Evolutionary conservation across 2,113 vertebrate species (phyloP), one percentile per base, ranked within the genome.

Genomic region (Oxyura jamaicensis): DNA sequence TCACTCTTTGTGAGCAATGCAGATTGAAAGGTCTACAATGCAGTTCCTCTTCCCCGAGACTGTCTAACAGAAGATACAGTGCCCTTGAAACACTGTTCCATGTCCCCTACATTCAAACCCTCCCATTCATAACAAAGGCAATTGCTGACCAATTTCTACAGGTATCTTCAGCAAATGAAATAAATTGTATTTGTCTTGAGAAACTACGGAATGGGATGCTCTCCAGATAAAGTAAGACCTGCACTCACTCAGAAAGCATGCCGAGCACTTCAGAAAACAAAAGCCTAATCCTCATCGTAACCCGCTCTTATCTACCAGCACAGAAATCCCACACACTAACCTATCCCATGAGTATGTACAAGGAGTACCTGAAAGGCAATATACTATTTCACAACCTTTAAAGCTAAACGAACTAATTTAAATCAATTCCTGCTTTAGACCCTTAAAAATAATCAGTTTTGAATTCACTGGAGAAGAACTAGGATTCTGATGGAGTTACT

Each of bases 91-190:
- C 10, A 46, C 20, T 29, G 21, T 18, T 33, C 39, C n/a, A 29
- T 2, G 0, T 10, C 75, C 16, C n/a, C 23, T 42, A 44, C 1
- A 0, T 55, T 82, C 53, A 76, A 72, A 55, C 14, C 22, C 13
- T 28, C 39, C 21, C 42, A 46, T 73, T 88, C 59, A 66, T 13
- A 79, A 26, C 44, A 53, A 8, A 25, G 50, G 66, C 36, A 83
- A 39, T 3, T 50, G 21, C 18, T n/a, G 22, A 41, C 20, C 36
- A n/a, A 15, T 56, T 53, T 39, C 15, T 35, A 73, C 13, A 62
- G 13, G 1, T 29, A 35, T 33, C 36, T 58, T 52, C 39, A 29
- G 4, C 16, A 39, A 26, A 52, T 4, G 11, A 80, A 88, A 73
- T 67, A 41, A 79, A 63, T 0, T 26, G 5, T 8, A 50, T 59